Base-by-base conservation (phyloP, 2,888 invertebrate species). In the Geophilus truncorum region DNA sequence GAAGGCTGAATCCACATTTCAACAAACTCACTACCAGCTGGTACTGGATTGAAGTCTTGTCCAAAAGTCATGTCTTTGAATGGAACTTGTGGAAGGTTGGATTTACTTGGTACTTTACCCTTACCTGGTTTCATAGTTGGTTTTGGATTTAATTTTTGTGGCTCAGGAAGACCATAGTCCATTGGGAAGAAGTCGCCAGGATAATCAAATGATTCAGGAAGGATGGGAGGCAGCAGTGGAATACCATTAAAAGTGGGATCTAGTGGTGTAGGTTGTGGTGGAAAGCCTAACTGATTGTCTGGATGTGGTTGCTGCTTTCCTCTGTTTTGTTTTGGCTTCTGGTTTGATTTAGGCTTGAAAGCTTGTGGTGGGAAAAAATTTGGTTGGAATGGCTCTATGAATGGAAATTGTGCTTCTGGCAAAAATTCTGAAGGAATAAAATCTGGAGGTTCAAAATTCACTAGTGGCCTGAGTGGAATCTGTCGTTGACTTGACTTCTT, bases 1-100 rank as follows among this genome's bases (percentile, higher is more conserved):
- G 79, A 4, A 3, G 51, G 79, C 18, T 79, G 45, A 57, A 79
- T 25, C 79, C 79, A 79, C 79, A 79, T 30, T 57, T 79, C 79
- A 12, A 79, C 15, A 32, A 79, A 79, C 25, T 51, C 45, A 28
- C 79, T 79, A 10, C 79, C 79, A 10, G 79, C 79, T 23, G 79
- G 79, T 6, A 79, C 25, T 5, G 79, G 79, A n/a, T 36, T 9
- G 28, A 79, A 57, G 18, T 10, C 45, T 40, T 25, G 45, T 23
- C 57, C 57, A 51, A 25, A 76, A 28, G 30, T 32, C 18, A 34
- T 30, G 9, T 76, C 32, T 30, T 76, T n/a, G 3, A 76, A 3
- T 9, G 23, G 76, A 5, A 76, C 6, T 4, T 18, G 2, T 25
- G 70, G 23, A 12, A 28, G 70, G 18, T 23, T 30, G 25, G 30